Evolutionary conservation across 2,888 invertebrate genomes (phyloP).

Genomic region (Lasioglossum oenotherae): DNA sequence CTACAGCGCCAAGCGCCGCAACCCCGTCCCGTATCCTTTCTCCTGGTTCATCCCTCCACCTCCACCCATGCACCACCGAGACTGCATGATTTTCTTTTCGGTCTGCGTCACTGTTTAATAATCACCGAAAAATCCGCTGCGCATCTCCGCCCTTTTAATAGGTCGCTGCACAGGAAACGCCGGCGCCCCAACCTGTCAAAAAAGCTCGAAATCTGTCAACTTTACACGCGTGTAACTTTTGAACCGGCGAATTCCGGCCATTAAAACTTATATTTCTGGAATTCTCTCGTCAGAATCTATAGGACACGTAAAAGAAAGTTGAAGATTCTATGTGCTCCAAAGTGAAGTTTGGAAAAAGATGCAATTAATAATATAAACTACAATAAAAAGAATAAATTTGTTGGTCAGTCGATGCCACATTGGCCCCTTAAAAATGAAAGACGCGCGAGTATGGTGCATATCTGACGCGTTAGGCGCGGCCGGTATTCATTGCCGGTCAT

Average conservation of each 20-base stretch:
- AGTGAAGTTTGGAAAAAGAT: too few relatives aligned
- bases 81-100: conserved; percentile 1
- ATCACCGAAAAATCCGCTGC: not conserved
- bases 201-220: not conserved
- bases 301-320: too few relatives aligned
- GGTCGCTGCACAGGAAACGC: not conserved
- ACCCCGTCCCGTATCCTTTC: conserved; percentile 31
- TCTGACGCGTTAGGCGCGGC: not conserved
- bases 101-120: not conserved
- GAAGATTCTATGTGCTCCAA: too few relatives aligned
- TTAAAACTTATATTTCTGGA: not conserved
- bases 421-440: not conserved
- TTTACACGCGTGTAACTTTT: too few relatives aligned
- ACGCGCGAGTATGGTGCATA: not conserved
- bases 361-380: too few relatives aligned
- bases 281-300: not conserved
- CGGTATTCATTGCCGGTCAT: conserved; percentile 57
- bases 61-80: not conserved
- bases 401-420: not conserved
- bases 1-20: conserved; percentile 27
- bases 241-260: too few relatives aligned
- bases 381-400: not conserved
- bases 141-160: not conserved
- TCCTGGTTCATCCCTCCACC: conserved; percentile 3
- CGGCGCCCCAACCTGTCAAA: too few relatives aligned